Evolutionary conservation across 2,797 vertebrate genomes (phyloP).

Genomic region (Spinus pinus): DNA sequence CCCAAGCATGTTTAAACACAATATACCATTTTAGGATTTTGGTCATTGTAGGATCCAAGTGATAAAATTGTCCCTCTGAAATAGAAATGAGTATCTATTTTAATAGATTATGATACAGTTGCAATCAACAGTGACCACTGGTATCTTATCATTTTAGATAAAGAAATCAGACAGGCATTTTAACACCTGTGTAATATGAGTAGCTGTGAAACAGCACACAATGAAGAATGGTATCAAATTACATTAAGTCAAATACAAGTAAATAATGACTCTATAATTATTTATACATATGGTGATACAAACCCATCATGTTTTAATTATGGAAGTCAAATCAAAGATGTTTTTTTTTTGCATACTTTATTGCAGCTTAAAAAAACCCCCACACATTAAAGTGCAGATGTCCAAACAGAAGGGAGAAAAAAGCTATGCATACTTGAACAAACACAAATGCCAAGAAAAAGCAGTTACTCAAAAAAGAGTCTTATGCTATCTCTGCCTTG

Average conservation of each 20-base stretch:
- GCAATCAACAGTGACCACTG: background rate
- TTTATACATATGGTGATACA: background rate
- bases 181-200: background rate
- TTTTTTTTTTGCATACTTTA: background rate
- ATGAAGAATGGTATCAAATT: background rate
- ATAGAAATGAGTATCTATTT: background rate
- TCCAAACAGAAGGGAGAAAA: background rate
- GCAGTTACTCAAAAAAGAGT: background rate
- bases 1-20: background rate
- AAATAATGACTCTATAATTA: background rate
- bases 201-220: background rate
- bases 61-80: background rate
- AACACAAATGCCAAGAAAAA: background rate
- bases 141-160: background rate
- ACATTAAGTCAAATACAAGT: background rate
- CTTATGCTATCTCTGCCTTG: background rate
- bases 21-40: background rate
- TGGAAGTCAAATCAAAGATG: background rate
- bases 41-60: background rate
- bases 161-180: background rate
- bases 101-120: background rate
- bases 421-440: background rate
- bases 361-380: background rate
- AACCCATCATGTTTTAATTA: background rate
- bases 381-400: background rate